These are phyloP conservation scores for Nyctibius grandis DNA, from an alignment of 2,797 vertebrate genomes.

Conservation along the genomic window DNA sequence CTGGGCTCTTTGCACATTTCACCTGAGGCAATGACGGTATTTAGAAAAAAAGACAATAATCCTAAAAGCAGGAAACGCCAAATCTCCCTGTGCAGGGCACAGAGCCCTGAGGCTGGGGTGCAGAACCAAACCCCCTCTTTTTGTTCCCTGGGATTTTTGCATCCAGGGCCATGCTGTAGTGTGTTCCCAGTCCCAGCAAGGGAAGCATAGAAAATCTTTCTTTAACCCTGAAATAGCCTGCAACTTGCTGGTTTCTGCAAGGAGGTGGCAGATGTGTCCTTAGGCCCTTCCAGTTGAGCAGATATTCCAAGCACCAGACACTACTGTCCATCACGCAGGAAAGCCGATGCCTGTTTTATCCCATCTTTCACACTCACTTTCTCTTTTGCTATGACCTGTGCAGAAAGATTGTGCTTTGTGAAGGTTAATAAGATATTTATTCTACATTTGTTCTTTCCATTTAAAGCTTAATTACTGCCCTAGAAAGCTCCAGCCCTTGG, in stretches of 20 bases:
- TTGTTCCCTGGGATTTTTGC: neutral
- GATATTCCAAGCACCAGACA: neutral
- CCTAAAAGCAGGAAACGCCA: neutral
- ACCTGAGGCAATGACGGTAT: neutral
- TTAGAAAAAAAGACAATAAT: neutral
- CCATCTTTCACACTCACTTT: neutral
- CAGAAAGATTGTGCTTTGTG: neutral
- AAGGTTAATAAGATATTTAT: conserved; percentile 20
- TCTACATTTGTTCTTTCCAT: neutral
- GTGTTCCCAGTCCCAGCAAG: neutral
- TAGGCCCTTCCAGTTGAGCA: neutral
- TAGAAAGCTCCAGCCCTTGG: neutral
- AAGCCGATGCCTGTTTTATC: neutral
- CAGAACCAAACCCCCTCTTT: neutral
- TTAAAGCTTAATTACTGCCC: conserved; percentile 30
- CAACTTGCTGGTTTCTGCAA: neutral
- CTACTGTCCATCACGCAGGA: neutral
- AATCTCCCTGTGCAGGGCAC: neutral
- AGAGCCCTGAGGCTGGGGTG: neutral
- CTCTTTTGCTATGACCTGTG: neutral
- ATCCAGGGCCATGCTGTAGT: neutral
- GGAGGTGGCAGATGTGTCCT: neutral
- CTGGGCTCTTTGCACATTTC: neutral
- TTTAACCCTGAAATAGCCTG: neutral
- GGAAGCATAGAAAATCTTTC: neutral